Percentiles rank a stretch among this genome's conserved stretches.
These are phyloP conservation scores for Heterodera filipjevi DNA, from an alignment of 2,888 invertebrate species.

Conservation along the genomic window DNA sequence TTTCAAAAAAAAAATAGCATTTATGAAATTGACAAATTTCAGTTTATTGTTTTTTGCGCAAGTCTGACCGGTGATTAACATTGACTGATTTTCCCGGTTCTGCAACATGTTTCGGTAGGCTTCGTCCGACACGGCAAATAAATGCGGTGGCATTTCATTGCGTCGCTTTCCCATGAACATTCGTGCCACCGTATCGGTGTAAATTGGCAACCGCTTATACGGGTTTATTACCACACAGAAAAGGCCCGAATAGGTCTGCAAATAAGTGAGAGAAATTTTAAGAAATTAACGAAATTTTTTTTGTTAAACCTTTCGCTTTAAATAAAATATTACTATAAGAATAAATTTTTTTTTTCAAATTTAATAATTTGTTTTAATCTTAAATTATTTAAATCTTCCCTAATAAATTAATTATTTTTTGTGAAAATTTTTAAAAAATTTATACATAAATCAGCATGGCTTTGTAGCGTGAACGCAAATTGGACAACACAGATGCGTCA, in stretches of 20 bases:
- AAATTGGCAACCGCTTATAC: conserved; percentile 64
- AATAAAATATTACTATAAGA: too few species aligned
- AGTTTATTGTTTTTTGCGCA: too few species aligned
- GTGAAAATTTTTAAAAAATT: conserved; percentile 8
- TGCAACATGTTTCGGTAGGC: conserved; percentile 76
- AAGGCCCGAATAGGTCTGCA: conserved; percentile 64
- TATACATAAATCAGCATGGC: conserved; percentile 78
- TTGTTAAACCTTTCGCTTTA: too few species aligned
- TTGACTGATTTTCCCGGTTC: conserved; percentile 68
- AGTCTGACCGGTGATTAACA: conserved; percentile 74
- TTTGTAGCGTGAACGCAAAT: conserved; percentile 96
- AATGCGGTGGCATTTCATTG: conserved; percentile 99
- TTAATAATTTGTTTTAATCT: too few species aligned
- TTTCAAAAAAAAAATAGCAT: too few species aligned
- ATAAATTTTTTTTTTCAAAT: too few species aligned
- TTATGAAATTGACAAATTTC: too few species aligned
- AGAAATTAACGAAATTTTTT: too few species aligned
- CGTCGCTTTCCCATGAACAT: conserved; percentile 98
- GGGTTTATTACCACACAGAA: conserved; percentile 65
- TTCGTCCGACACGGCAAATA: conserved; percentile 99
- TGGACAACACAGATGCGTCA: conserved; percentile 97
- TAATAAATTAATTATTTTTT: conserved; percentile 22
- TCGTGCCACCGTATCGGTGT: conserved; percentile 57
- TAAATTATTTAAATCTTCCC: background rate
- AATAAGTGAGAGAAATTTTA: too few species aligned